Conservation (phyloP, 2,888 invertebrate genomes). For the Osmoderma eremita region DNA sequence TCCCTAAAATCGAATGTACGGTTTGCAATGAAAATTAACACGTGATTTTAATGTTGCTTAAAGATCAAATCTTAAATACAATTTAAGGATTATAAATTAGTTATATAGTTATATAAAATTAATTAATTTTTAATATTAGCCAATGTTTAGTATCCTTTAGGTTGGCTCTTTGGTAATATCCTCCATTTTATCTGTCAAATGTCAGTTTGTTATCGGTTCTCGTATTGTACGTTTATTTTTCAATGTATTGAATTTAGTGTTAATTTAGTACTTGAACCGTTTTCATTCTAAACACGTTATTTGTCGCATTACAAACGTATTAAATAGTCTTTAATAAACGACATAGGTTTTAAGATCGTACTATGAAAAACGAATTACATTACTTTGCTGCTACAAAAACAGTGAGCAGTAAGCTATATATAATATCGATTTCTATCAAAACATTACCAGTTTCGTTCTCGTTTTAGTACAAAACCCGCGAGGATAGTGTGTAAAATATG, state of each 20-base stretch:
- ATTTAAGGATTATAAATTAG: not conserved
- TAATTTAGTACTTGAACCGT: not conserved
- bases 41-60: no score
- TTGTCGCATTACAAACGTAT: not conserved
- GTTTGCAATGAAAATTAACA: no score
- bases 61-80: not conserved
- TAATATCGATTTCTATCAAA: slow-evolving; percentile 25
- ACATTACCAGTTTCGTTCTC: not conserved
- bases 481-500: slow-evolving; percentile 65
- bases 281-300: not conserved
- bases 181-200: slow-evolving; percentile 30
- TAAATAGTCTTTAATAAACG: not conserved
- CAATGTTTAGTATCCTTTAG: not conserved
- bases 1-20: not conserved
- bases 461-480: slow-evolving; percentile 4
- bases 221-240: not conserved
- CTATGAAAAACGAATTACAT: slow-evolving; percentile 5
- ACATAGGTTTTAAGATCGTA: not conserved
- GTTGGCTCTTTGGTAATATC: slow-evolving; percentile 2
- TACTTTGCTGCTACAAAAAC: not conserved
- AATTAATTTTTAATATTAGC: not conserved
- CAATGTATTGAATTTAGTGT: slow-evolving; percentile 1
- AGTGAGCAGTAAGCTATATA: slow-evolving; percentile 6
- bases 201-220: slow-evolving; percentile 12
- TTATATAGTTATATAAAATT: no score